phyloP scores from a whole-genome alignment of 2,888 invertebrate species.

The Acholoe squamosa region DNA sequence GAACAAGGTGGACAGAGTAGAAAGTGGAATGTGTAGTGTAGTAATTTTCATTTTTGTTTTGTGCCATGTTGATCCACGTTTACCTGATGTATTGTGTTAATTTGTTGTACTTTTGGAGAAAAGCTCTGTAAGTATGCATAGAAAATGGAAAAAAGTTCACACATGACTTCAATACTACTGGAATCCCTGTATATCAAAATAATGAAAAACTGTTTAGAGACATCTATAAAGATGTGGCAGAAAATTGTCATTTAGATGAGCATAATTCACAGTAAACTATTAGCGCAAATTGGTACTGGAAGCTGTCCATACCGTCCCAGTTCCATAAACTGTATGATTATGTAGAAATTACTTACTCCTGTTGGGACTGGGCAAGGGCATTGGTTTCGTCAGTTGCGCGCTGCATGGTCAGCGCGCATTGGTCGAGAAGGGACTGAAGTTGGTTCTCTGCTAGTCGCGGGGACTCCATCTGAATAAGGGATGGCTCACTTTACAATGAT shows the following conservation, averaged over 20 bases:
- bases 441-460: constrained; percentile 76
- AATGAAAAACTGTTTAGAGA: not conserved
- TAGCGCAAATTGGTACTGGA: too few species aligned
- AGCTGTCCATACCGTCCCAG: too few species aligned
- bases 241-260: too few species aligned
- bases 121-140: not conserved
- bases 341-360: constrained; percentile 15
- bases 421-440: constrained; percentile 78
- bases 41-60: too few species aligned
- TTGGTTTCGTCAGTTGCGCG: constrained; percentile 63
- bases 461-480: constrained; percentile 71
- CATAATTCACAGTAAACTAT: too few species aligned
- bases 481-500: too few species aligned
- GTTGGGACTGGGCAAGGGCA: constrained; percentile 25
- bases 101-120: constrained; percentile 31
- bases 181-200: not conserved
- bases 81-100: constrained; percentile 32
- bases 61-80: not conserved
- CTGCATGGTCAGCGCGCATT: constrained; percentile 79
- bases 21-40: too few species aligned
- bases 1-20: too few species aligned
- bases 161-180: not conserved
- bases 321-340: too few species aligned
- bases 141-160: not conserved
- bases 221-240: too few species aligned